Evolutionary conservation across 2,797 vertebrate genomes (phyloP), one percentile per base, ranked within the genome.

Genomic region (Champsocephalus gunnari): DNA sequence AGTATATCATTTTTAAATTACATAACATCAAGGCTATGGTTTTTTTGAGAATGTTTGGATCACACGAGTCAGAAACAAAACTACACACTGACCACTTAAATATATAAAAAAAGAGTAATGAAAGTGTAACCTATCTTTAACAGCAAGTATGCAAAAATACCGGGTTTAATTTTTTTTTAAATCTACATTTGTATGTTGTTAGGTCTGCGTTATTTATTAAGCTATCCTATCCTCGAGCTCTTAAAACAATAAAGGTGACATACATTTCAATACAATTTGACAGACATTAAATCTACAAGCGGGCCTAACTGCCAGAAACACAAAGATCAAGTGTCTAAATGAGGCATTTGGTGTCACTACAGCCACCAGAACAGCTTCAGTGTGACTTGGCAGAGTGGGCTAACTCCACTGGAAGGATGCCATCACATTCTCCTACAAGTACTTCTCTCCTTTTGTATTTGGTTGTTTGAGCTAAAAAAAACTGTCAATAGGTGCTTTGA

Each of bases 321-420:
- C 86, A 86, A 86, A 90, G 87, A 91, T 93, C 86, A 88, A 92
- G 87, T 91, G 86, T 92, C 75, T 90, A 87, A 91, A 91, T 88
- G 80, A 66, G 77, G 86, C 81, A 80, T 91, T 91, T 85, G 87
- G 84, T 93, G 89, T 89, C 83, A 85, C 78, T 87, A 80, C 85
- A 91, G 90, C 86, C 88, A 92, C 90, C 85, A 89, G 82, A 89
- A 73, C 84, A 73, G 87, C 82, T 88, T 87, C 71, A 89, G 83
- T 84, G 88, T 73, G 80, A 88, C 87, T 92, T 92, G 90, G 90
- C 88, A 83, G 67, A 87, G 86, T 83, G 81, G 85, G 81, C 89
- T 79, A 73, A 89, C 78, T 82, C 81, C 64, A 71, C 73, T 92
- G 90, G 92, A 92, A 79, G 58, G 72, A 83, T 77, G 90, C 89